Conservation (phyloP, 1,140 invertebrate species). For the Chironomus striatipennis region DNA sequence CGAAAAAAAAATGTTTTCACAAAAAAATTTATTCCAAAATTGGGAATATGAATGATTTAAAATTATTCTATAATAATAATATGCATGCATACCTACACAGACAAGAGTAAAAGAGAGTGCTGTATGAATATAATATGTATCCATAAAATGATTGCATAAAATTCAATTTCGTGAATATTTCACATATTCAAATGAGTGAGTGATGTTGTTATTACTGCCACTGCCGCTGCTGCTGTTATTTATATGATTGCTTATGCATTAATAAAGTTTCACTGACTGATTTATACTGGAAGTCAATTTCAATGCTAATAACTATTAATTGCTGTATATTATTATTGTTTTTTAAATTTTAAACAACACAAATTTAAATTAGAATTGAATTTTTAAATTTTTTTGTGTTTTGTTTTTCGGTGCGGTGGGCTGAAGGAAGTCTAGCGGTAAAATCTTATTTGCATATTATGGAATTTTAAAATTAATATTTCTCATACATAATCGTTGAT, state of each 20-base stretch:
- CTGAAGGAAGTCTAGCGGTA: no score
- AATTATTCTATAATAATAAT: constrained; percentile 11
- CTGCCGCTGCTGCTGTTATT: background rate
- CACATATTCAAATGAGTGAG: background rate
- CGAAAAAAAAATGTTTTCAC: no score
- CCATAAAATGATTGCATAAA: background rate
- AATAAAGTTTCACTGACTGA: background rate
- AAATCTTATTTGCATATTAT: no score
- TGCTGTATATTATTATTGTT: background rate
- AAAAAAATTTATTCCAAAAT: background rate
- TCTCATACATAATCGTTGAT: no score
- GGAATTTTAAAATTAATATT: no score
- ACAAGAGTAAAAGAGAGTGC: no score
- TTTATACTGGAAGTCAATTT: constrained; percentile 15
- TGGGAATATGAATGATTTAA: constrained; percentile 1
- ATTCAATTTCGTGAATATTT: constrained; percentile 14
- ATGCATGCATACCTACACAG: background rate
- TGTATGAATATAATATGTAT: background rate
- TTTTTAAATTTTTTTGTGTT: background rate
- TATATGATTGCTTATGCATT: constrained; percentile 8
- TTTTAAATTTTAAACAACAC: background rate
- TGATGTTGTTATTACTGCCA: background rate
- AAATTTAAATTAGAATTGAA: background rate
- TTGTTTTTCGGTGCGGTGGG: no score
- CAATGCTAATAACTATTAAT: background rate